Evolutionary conservation across 2,888 invertebrate genomes (phyloP).

Genomic region (Phlogophora meticulosa): DNA sequence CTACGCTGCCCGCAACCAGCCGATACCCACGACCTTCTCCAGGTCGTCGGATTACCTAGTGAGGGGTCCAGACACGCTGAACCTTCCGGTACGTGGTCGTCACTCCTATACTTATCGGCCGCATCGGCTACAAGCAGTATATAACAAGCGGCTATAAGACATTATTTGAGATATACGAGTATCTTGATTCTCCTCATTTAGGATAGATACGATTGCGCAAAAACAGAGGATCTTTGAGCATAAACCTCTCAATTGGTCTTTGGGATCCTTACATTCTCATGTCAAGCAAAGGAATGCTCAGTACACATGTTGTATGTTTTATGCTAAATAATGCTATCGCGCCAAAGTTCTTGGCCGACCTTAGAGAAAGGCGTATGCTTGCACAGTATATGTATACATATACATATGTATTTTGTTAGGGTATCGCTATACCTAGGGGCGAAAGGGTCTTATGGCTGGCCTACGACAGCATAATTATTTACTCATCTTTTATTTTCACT

Average conservation of each 20-base stretch:
- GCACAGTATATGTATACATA: not conserved
- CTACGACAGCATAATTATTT: constrained; percentile 2
- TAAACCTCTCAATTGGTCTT: not conserved
- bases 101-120: not conserved
- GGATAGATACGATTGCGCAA: not conserved
- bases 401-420: constrained; percentile 4
- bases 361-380: not conserved
- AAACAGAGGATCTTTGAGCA: not conserved
- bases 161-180: not conserved
- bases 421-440: not conserved
- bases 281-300: not conserved
- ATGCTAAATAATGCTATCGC: not conserved
- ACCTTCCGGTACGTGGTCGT: not conserved
- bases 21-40: not conserved
- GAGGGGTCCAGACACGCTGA: not conserved
- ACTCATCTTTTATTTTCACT: not conserved
- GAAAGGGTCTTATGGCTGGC: not conserved
- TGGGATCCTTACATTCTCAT: not conserved
- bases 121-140: not conserved
- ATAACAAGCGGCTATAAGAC: not conserved
- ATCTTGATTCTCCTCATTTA: not conserved
- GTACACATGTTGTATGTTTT: not conserved
- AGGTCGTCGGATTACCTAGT: not conserved
- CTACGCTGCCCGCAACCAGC: not conserved
- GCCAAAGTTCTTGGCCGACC: not conserved